Conservation (phyloP, 2,888 invertebrate species). For the Pollenia amentaria region DNA sequence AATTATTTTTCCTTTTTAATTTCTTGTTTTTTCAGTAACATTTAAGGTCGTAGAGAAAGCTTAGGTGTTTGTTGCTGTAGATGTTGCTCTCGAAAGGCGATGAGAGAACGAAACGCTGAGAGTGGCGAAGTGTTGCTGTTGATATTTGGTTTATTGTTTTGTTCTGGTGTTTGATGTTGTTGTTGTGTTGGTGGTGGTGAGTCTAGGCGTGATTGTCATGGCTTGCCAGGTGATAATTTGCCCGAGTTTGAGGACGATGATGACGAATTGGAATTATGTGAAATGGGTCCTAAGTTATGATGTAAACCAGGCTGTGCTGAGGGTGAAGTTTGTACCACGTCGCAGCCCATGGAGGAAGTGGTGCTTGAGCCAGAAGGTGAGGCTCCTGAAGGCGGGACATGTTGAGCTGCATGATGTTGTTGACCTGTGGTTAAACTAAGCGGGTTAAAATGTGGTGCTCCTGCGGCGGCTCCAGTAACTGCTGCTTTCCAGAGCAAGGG, state of each 20-base stretch:
- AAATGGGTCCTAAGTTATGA: conserved; percentile 81
- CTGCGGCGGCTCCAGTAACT: conserved; percentile 81
- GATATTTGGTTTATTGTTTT: conserved; percentile 70
- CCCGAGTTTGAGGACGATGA: conserved; percentile 84
- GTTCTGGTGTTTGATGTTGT: conserved; percentile 72
- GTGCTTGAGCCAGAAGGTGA: conserved; percentile 86
- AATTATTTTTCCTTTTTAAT: conserved; percentile 15
- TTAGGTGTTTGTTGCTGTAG: conserved; percentile 81
- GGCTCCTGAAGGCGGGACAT: conserved; percentile 84
- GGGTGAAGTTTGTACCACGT: conserved; percentile 82
- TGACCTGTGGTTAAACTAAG: conserved; percentile 83
- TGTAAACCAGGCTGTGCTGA: conserved; percentile 75
- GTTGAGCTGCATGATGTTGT: conserved; percentile 77
- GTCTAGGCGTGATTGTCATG: conserved; percentile 81
- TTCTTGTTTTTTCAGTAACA: conserved; percentile 33
- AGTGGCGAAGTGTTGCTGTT: conserved; percentile 77
- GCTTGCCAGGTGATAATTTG: conserved; percentile 83
- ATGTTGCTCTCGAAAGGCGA: conserved; percentile 83
- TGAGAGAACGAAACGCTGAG: conserved; percentile 83
- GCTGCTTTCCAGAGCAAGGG: conserved; percentile 84
- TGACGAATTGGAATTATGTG: conserved; percentile 82
- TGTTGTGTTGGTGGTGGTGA: conserved; percentile 74
- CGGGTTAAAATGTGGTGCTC: conserved; percentile 83
- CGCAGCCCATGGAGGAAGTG: conserved; percentile 84
- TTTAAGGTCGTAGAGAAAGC: conserved; percentile 82